These are phyloP conservation scores for Pseudochromis fuscus DNA, from an alignment of 2,797 vertebrate species.

Conservation along the genomic window DNA sequence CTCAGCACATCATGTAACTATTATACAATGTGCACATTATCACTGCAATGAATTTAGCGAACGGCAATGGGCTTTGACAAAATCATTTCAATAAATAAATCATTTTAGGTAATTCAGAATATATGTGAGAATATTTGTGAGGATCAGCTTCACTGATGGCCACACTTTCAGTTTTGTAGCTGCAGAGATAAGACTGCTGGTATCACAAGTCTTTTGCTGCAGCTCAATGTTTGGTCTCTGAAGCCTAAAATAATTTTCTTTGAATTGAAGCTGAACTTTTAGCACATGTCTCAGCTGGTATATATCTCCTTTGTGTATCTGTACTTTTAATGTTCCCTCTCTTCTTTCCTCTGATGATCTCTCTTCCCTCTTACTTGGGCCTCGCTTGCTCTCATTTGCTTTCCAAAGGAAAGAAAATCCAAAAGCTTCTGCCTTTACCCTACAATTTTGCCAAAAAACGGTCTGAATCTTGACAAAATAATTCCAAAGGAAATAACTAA, in stretches of 20 bases:
- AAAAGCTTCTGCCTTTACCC: constrained; percentile 28
- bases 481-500: constrained; percentile 48
- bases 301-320: constrained; percentile 7
- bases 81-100: not conserved
- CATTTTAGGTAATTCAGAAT: not conserved
- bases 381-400: constrained; percentile 7
- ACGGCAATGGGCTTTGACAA: not conserved
- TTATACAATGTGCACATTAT: not conserved
- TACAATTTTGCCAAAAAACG: constrained; percentile 42
- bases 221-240: constrained; percentile 3
- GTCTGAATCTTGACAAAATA: constrained; percentile 27
- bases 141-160: not conserved
- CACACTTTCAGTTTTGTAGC: not conserved
- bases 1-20: not conserved
- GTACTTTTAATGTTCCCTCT: constrained; percentile 16
- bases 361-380: constrained; percentile 2
- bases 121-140: not conserved
- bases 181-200: not conserved
- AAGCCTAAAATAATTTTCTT: constrained; percentile 3
- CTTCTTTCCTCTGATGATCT: constrained; percentile 9
- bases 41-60: not conserved
- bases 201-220: not conserved
- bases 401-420: constrained; percentile 29
- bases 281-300: constrained; percentile 1
- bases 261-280: constrained; percentile 1